Evolutionary conservation across 2,113 vertebrate genomes (phyloP).

Genomic region (Eurystomus gularis): DNA sequence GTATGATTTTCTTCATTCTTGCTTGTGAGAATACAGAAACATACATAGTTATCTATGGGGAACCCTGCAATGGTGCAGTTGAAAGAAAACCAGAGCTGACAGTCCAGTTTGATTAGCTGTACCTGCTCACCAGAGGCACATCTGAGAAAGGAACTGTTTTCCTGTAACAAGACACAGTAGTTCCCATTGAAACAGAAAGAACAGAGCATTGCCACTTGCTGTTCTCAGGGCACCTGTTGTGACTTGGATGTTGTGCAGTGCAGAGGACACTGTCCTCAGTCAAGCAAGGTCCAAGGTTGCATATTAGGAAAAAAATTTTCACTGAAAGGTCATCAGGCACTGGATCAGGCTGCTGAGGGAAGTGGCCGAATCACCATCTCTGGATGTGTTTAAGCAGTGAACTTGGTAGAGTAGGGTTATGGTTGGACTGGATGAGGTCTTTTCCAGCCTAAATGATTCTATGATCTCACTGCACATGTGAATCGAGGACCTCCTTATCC

Average conservation of each 20-base stretch:
- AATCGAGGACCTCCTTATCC: background rate
- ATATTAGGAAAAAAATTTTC: too few species aligned
- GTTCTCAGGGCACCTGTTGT: background rate
- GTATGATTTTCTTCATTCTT: background rate
- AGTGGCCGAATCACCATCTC: too few species aligned
- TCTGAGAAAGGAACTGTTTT: background rate
- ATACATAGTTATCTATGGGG: background rate
- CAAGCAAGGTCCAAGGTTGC: too few species aligned
- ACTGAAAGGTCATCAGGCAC: too few species aligned
- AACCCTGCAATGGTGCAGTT: fast-evolving
- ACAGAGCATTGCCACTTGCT: background rate
- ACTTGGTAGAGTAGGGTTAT: too few species aligned
- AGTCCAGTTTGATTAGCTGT: background rate
- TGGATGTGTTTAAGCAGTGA: too few species aligned
- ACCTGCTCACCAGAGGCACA: background rate
- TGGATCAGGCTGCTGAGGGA: too few species aligned
- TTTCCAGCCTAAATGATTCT: too few species aligned
- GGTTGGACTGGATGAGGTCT: too few species aligned
- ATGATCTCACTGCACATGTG: fast-evolving
- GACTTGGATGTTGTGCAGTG: background rate
- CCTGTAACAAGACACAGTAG: background rate
- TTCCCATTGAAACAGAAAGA: background rate
- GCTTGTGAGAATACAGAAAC: background rate
- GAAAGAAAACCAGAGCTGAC: background rate
- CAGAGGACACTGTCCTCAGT: background rate